A percentile compares a stretch with the other conserved stretches of the same genome.
Conservation (phyloP, 2,888 invertebrate species). For the Drosophila prostipennis region DNA sequence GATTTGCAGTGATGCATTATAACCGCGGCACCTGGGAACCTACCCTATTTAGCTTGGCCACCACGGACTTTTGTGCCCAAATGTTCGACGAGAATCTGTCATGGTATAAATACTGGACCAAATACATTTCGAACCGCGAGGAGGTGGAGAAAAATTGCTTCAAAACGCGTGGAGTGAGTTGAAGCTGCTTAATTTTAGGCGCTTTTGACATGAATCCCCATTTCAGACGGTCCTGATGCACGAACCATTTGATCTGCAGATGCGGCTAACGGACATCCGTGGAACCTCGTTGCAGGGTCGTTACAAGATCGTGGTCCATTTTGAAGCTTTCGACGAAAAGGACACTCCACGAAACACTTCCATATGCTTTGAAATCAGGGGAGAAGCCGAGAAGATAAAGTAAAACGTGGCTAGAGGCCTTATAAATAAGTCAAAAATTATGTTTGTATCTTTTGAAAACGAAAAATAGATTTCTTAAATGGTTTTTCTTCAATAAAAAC, state of each 20-base stretch:
- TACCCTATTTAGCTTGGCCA: constrained; percentile 50
- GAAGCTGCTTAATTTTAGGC: no score
- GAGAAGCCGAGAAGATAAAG: constrained; percentile 51
- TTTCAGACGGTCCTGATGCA: constrained; percentile 53
- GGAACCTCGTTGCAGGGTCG: constrained; percentile 48
- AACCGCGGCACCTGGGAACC: constrained; percentile 66
- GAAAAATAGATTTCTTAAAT: neutral
- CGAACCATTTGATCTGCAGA: constrained; percentile 53
- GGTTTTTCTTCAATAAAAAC: neutral
- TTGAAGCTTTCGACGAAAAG: constrained; percentile 60
- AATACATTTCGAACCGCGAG: constrained; percentile 25
- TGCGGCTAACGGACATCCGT: constrained; percentile 36
- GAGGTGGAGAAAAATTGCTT: constrained; percentile 44
- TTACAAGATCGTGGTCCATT: constrained; percentile 47
- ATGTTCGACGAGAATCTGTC: constrained; percentile 56
- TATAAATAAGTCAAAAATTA: neutral
- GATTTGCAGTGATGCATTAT: constrained; percentile 27
- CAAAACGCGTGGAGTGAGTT: constrained; percentile 49
- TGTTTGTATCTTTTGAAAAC: neutral
- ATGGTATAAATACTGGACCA: constrained; percentile 64
- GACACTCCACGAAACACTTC: constrained; percentile 35
- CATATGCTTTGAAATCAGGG: constrained; percentile 60
- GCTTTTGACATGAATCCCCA: neutral
- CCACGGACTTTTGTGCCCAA: constrained; percentile 47
- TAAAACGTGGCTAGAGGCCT: neutral